Evolutionary conservation across 2,888 invertebrate genomes (phyloP), one percentile per base, ranked within the genome.

Genomic region (Nemotelus nigrinus): DNA sequence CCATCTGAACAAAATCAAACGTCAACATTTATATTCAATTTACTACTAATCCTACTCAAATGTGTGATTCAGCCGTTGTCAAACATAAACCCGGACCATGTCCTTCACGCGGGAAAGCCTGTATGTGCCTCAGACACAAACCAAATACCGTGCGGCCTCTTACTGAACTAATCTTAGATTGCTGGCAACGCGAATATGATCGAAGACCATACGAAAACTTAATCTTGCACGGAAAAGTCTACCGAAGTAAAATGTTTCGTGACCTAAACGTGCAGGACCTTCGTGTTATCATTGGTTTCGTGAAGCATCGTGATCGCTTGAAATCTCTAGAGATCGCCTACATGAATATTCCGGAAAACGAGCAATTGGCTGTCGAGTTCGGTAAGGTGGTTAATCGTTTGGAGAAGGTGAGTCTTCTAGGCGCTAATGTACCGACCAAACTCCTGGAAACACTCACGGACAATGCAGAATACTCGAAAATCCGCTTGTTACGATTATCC

Each of bases 161-260:
- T 39, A 82, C 81, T 0, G 4, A 79, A 0, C 72, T 85, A 39
- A 80, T 87, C 70, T 80, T 87, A 2, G 82, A 84, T 41, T 85
- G 85, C 71, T 87, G 87, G 87, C 86, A 86, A 80, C 83, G 85
- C 5, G 86, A 86, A 81, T 85, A 85, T 74, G 85, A 84, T 70
- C 74, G 79, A 48, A 81, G 85, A 2, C 87, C 87, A 0, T 87
- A 84, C 78, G 47, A 76, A 0, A 60, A 83, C 76, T 85, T 87
- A 67, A 78, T 81, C 72, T 83, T 87, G 64, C 81, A 81, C 45
- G 81, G 82, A n/a, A 77, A 81, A 64, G 81, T 83, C 25, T 86
- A 85, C 65, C 83, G 84, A 78, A 58, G 83, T 10, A 84, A 84
- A 58, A 82, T 86, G 79, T 53, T 78, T 3, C 82, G 86, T 7